Percentiles rank a stretch among this genome's conserved stretches.
Evolutionary conservation across 2,888 invertebrate genomes (phyloP).

Genomic region (Coelinius sp.): DNA sequence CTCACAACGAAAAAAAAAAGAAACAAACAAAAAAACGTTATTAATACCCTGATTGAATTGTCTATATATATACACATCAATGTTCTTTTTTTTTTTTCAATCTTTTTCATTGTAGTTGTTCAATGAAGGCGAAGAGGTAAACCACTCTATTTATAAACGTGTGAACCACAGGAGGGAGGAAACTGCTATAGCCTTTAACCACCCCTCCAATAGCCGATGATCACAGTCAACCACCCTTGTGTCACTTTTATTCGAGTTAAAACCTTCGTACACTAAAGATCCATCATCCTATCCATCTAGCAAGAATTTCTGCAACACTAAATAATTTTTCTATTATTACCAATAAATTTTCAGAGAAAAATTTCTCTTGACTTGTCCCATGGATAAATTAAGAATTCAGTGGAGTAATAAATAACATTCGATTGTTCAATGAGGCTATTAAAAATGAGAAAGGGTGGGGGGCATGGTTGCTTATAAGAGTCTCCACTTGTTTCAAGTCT

Average conservation of each 20-base stretch:
- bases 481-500: not conserved
- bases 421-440: not conserved
- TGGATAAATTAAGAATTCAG: not conserved
- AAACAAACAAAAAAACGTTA: conserved; percentile 7
- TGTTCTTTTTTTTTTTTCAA: conserved; percentile 2
- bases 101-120: conserved; percentile 18
- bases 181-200: conserved; percentile 12
- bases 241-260: conserved; percentile 24
- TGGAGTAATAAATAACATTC: not conserved
- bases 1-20: not conserved
- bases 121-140: conserved; percentile 20
- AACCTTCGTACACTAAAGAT: conserved; percentile 16
- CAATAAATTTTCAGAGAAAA: not conserved
- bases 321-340: not conserved
- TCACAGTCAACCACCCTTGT: conserved; percentile 24
- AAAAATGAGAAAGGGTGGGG: not conserved
- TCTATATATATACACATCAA: conserved; percentile 40
- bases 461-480: not conserved
- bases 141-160: conserved; percentile 24
- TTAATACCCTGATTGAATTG: conserved; percentile 32
- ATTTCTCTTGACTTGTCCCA: not conserved
- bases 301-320: not conserved
- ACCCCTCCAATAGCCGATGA: conserved; percentile 26
- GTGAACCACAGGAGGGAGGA: not conserved
- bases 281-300: too few species aligned